Base-by-base conservation (phyloP, 2,113 vertebrate genomes). In the Verasper variegatus region DNA sequence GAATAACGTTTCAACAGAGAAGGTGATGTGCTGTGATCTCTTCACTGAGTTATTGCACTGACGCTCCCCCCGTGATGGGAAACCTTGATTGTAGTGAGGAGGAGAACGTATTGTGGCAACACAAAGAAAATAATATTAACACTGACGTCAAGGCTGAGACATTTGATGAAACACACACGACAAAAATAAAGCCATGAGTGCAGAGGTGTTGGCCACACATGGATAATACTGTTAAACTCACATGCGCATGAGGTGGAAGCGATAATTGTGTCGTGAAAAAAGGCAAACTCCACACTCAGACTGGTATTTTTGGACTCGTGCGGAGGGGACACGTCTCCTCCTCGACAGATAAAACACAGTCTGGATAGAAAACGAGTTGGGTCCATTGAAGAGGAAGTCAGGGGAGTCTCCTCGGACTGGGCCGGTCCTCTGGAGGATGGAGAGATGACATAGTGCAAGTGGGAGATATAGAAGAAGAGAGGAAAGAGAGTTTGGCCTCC, bases 201-300 rank as follows among this genome's bases (percentile, higher is more conserved):
- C 24, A 66, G 37, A 64, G 7, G 17, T 20, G 20, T 42, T 47
- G 45, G 35, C 68, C 27, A 37, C 51, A 14, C 26, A 20, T 51
- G 24, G 31, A 31, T 52, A 20, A 81, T 66, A 68, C 7, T 54
- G 64, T 58, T 6, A 52, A 56, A 80, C 52, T 12, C 40, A 42
- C 40, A 42, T 17, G 4, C 1, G 71, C 24, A 74, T 11, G 31
- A 47, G 17, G 18, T 35, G 17, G 24, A 63, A 42, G 4, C 10
- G 27, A 27, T 5, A 40, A 24, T 42, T 14, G 74, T 67, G 68
- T 54, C 24, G 58, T 74, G 55, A 75, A 74, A 75, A 74, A 85
- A 71, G 86, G 74, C 71, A 65, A 40, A 83, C 15, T 60, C 17
- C 10, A 55, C 6, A 31, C 31, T 31, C 31, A 31, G 31, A 31